A percentile compares a stretch with the other conserved stretches of the same genome.
phyloP scores from a whole-genome alignment of 2,113 vertebrate genomes.

The Macrotus californicus region DNA sequence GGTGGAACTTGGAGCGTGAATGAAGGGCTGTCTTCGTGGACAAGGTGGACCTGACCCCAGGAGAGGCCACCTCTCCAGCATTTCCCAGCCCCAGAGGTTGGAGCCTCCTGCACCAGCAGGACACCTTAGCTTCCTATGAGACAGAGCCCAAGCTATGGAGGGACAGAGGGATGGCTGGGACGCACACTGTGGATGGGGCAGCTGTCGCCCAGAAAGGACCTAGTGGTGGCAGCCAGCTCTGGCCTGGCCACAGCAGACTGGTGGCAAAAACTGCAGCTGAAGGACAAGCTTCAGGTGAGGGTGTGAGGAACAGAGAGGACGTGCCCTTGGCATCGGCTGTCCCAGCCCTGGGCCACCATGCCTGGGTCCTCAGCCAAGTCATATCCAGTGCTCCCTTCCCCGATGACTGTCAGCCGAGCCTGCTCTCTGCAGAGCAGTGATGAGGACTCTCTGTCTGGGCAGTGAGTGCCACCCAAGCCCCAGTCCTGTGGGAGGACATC shows the following conservation, averaged over 20 bases:
- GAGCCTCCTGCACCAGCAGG: not conserved
- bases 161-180: not conserved
- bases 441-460: not conserved
- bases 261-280: not conserved
- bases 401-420: fast-evolving
- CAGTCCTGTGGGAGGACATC: too few relatives aligned
- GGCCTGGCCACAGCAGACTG: not conserved
- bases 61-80: not conserved
- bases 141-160: not conserved
- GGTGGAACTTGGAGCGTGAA: not conserved
- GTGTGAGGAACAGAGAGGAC: not conserved
- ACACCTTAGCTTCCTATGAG: not conserved
- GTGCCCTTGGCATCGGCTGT: not conserved
- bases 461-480: not conserved
- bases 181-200: fast-evolving
- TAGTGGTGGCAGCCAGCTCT: fast-evolving
- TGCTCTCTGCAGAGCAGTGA: not conserved
- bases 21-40: not conserved
- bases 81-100: not conserved
- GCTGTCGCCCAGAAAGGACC: not conserved
- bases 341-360: not conserved
- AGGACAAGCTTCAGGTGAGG: not conserved
- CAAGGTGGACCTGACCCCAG: not conserved
- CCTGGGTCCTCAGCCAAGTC: not conserved
- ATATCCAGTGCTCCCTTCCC: not conserved